phyloP scores from a whole-genome alignment of 2,888 invertebrate genomes.

The Lymantria dispar region DNA sequence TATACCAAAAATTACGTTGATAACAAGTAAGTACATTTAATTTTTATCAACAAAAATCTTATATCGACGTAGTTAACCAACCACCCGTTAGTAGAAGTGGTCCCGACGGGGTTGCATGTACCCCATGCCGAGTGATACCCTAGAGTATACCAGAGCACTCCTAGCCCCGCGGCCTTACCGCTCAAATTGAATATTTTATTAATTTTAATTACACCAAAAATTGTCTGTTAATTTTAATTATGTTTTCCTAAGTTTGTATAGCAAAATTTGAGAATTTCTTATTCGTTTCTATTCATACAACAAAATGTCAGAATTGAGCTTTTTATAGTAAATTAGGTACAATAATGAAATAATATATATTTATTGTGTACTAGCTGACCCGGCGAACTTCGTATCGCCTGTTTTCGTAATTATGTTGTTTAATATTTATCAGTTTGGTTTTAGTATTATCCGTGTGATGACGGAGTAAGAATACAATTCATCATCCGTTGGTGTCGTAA shows the following conservation, averaged over 20 bases:
- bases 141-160: conserved; percentile 55
- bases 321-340: too few relatives aligned
- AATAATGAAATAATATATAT: too few relatives aligned
- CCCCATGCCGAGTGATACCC: conserved; percentile 41
- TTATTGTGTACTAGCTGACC: too few relatives aligned
- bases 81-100: conserved; percentile 57
- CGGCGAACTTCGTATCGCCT: too few relatives aligned
- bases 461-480: too few relatives aligned
- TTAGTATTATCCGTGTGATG: too few relatives aligned
- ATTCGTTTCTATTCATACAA: not conserved
- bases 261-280: conserved; percentile 2
- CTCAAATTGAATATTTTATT: conserved; percentile 67
- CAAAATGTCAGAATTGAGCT: too few relatives aligned
- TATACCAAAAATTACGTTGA: conserved; percentile 14
- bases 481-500: too few relatives aligned
- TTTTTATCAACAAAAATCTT: conserved; percentile 51
- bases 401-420: too few relatives aligned
- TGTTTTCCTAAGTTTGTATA: conserved; percentile 6
- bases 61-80: conserved; percentile 35
- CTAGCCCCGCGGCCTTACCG: conserved; percentile 38
- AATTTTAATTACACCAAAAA: conserved; percentile 51
- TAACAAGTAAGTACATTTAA: conserved; percentile 40
- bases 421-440: too few relatives aligned
- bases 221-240: conserved; percentile 41
- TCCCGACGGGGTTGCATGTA: conserved; percentile 67